phyloP scores from a whole-genome alignment of 2,888 invertebrate genomes.

The Andrena marginata region DNA sequence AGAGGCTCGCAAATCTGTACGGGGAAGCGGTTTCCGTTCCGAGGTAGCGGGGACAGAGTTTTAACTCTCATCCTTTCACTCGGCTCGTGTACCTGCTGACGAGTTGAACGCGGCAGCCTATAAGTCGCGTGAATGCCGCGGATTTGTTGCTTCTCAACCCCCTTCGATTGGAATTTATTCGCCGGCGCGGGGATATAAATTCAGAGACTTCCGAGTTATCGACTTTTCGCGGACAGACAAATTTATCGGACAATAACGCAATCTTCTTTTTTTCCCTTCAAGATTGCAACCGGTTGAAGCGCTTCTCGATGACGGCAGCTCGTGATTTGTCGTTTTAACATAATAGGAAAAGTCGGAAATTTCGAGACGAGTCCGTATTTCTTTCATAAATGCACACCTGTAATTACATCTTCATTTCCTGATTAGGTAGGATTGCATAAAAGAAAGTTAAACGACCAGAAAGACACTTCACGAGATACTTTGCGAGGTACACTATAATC shows the following conservation, averaged over 20 bases:
- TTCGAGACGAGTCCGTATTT: neutral
- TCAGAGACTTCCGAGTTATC: neutral
- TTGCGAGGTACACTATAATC: neutral
- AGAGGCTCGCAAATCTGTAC: constrained; percentile 19
- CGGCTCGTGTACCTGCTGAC: neutral
- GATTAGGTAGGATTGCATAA: neutral
- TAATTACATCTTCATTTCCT: too few relatives aligned
- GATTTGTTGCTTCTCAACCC: neutral
- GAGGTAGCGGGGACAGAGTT: constrained; percentile 23
- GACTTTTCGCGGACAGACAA: neutral
- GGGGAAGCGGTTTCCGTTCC: constrained; percentile 31
- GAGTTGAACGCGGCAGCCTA: neutral
- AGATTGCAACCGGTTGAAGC: too few relatives aligned
- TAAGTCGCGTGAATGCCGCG: neutral
- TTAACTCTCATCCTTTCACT: constrained; percentile 45
- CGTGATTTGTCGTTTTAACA: neutral
- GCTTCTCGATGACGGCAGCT: too few relatives aligned
- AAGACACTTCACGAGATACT: neutral
- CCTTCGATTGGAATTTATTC: neutral
- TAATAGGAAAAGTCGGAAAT: too few relatives aligned
- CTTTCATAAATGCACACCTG: too few relatives aligned
- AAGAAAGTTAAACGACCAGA: neutral
- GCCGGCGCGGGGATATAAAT: neutral
- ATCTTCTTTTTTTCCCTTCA: too few relatives aligned
- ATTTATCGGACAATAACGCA: too few relatives aligned